These are phyloP conservation scores for Stigmatopora nigra DNA, from an alignment of 2,113 vertebrate genomes.

Conservation along the genomic window DNA sequence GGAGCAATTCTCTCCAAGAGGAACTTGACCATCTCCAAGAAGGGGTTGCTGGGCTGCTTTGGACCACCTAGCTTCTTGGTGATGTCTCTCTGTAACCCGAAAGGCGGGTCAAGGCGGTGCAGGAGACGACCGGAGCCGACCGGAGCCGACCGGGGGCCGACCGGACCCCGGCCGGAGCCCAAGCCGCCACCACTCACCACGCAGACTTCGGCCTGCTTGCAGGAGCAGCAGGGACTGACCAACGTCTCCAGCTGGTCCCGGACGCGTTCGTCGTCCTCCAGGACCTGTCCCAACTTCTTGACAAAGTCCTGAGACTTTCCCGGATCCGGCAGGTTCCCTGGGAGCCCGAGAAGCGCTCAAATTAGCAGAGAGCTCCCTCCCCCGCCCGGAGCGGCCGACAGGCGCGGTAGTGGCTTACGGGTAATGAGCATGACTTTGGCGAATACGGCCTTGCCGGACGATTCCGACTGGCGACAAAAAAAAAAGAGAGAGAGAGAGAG, in stretches of 20 bases:
- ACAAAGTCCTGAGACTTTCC: conserved; percentile 99
- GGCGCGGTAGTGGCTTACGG: conserved; percentile 72
- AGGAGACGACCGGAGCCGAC: too few species aligned
- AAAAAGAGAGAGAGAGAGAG: too few species aligned
- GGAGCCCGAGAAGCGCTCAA: background rate
- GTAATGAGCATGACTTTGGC: conserved; percentile 99
- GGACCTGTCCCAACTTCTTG: conserved; percentile 95
- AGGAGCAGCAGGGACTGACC: conserved; percentile 93
- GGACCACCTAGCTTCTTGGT: conserved; percentile 95
- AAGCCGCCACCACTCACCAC: conserved; percentile 92
- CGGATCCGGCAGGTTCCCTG: conserved; percentile 92
- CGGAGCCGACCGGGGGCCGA: too few species aligned
- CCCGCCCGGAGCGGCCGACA: background rate
- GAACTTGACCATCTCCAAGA: conserved; percentile 97
- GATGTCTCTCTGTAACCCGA: conserved; percentile 80
- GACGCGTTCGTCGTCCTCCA: conserved; percentile 95
- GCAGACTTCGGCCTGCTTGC: conserved; percentile 94
- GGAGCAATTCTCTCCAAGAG: conserved; percentile 94
- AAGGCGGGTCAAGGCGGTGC: too few species aligned
- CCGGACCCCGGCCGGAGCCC: too few species aligned
- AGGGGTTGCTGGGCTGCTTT: conserved; percentile 94
- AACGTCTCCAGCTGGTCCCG: conserved; percentile 85
- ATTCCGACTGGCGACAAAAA: conserved; percentile 78
- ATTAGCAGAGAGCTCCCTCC: too few species aligned
- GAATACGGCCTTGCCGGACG: conserved; percentile 92